Conservation (phyloP, 1,140 invertebrate species). For the Nixonia krombeini region DNA sequence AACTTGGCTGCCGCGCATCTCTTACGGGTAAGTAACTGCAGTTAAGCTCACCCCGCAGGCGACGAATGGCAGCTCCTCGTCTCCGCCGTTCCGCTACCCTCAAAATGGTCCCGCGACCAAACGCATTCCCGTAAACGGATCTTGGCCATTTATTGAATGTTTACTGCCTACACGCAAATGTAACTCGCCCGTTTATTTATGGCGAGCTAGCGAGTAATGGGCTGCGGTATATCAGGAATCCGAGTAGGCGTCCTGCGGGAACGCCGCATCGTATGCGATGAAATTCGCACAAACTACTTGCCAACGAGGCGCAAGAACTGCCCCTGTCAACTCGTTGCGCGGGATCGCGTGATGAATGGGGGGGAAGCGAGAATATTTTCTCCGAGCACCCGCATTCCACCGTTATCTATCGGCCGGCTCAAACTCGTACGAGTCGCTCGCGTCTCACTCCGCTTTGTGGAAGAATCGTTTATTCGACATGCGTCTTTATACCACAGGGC, state of each 20-base stretch:
- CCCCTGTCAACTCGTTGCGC: slow-evolving; percentile 7
- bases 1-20: slow-evolving; percentile 54
- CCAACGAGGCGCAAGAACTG: slow-evolving; percentile 46
- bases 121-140: slow-evolving; percentile 66
- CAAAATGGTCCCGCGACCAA: slow-evolving; percentile 7
- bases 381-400: slow-evolving; percentile 15
- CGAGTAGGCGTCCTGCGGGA: slow-evolving; percentile 18
- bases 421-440: neutral
- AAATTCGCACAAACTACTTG: slow-evolving; percentile 35
- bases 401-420: neutral
- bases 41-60: slow-evolving; percentile 40
- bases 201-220: slow-evolving; percentile 52
- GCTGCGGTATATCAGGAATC: slow-evolving; percentile 44
- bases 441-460: neutral
- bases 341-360: slow-evolving; percentile 39
- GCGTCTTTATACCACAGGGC: neutral
- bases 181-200: slow-evolving; percentile 57
- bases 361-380: slow-evolving; percentile 19
- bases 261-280: slow-evolving; percentile 13
- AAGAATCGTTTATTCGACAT: slow-evolving; percentile 2
- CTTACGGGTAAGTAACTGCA: slow-evolving; percentile 58
- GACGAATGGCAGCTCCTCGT: slow-evolving; percentile 9
- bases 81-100: slow-evolving; percentile 5
- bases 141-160: slow-evolving; percentile 65
- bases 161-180: slow-evolving; percentile 60